These are phyloP conservation scores for Dendrocincla fuliginosa DNA, from an alignment of 2,797 vertebrate species.

Conservation along the genomic window DNA sequence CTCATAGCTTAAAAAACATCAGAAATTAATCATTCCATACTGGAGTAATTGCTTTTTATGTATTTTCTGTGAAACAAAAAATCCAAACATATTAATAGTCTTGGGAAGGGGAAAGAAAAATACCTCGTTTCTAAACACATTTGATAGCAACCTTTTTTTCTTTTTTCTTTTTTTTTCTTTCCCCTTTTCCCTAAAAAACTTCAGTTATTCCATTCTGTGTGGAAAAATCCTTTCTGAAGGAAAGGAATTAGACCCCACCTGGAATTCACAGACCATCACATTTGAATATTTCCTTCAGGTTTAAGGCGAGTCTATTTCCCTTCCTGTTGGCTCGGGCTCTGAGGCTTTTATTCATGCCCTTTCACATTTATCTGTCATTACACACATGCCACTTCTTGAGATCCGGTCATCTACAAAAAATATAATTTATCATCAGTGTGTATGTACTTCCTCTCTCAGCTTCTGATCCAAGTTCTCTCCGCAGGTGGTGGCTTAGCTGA, in stretches of 20 bases:
- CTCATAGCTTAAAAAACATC: not conserved
- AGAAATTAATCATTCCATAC: not conserved
- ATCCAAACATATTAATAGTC: not conserved
- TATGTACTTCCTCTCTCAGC: conserved; percentile 58
- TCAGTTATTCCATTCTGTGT: not conserved
- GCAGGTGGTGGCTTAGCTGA: conserved; percentile 55
- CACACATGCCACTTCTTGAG: not conserved
- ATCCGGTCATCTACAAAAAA: conserved; percentile 15
- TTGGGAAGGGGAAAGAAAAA: not conserved
- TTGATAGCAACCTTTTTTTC: not conserved
- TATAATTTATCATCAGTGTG: conserved; percentile 28
- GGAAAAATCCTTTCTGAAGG: not conserved
- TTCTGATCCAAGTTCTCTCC: conserved; percentile 49
- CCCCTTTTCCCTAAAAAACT: not conserved
- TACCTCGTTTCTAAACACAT: not conserved
- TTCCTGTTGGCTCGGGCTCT: conserved; percentile 28
- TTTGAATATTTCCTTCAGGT: conserved; percentile 23
- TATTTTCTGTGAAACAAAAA: not conserved
- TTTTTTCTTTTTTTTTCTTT: not conserved
- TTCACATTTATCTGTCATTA: conserved; percentile 48
- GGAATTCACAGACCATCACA: conserved; percentile 25
- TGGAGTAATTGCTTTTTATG: not conserved
- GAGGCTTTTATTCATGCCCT: conserved; percentile 30
- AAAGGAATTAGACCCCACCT: not conserved
- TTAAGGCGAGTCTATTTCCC: conserved; percentile 4